Base-by-base conservation (phyloP, 2,888 invertebrate species). In the Thumatha senex region DNA sequence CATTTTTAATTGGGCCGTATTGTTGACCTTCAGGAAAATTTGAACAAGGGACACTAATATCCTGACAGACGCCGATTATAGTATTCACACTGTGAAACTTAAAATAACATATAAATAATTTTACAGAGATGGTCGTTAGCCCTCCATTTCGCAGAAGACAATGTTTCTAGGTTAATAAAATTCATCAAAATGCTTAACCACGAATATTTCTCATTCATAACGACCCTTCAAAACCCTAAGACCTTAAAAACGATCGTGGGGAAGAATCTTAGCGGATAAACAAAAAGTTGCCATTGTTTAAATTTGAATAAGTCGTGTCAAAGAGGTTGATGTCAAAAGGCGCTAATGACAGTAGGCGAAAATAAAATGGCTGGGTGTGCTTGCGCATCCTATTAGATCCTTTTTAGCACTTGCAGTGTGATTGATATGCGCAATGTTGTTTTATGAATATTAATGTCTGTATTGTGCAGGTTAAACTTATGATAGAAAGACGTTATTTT, bases 361-460 rank as follows among this genome's bases (percentile, higher is more conserved):
- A 74, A 86, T 82, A 86, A 86, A 31, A 74, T 74, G 75, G 70
- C 70, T 78, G 81, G 87, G 80, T 86, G 85, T 84, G 90, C 78
- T 67, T 77, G 70, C 78, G 89, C 89, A 89, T 89, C 72, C 67
- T 77, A 89, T 89, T 87, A 86, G 76, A 76, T 77, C 68, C 66
- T 83, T 89, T 83, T 86, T 84, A 80, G 73, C 86, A 86, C 84
- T 85, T 83, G 83, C 76, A 70, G 56, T 61, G 82, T 86, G 89
- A 89, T 89, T 90, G 90, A 90, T 90, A 90, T 89, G 89, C 89
- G 85, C 81, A 89, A 89, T 89, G 76, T 69, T 73, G 82, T 81
- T 79, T 75, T 82, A 84, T 89, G 89, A 89, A 89, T 90, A 89
- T 87, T 86, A 84, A 89, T 82, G 68, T 34, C 35, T 48, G 53